Base-by-base conservation (phyloP, 1,140 invertebrate species). In the Drosophila mojavensis region DNA sequence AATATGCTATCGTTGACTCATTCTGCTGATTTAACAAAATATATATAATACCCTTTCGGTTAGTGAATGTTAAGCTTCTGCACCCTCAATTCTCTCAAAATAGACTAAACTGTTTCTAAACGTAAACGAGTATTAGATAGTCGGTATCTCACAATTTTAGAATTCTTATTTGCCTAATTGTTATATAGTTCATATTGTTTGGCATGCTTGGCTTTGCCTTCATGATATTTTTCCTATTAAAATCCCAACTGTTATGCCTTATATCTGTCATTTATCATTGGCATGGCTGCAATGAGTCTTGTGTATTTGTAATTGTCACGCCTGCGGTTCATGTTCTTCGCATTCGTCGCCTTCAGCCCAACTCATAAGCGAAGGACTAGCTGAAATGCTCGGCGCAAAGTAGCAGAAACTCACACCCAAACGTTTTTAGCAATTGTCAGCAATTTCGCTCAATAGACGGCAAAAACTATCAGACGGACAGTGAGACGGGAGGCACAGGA, bases 371-470 rank as follows among this genome's bases (percentile, higher is more conserved):
- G 36, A 39, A 39, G 11, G 5, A 47, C 4, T 15, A 47, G 43
- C 43, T 24, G 6, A 15, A 17, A n/a, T 17, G 1, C 5, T 5
- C n/a, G 2, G 26, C 11, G 10, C 15, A 47, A 60, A 20, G 33
- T 36, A 33, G 26, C 26, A 20, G 11, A 33, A 45, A 45, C 58
- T 36, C 33, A 51, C 13, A 70, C 81, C 66, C 7, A 58, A 59
- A 43, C 66, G 74, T 89, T 88, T 88, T 88, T 67, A 78, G 84
- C 84, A 88, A 88, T 88, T 88, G 84, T 88, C 84, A 88, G 84
- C 84, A 80, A 84, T 89, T 88, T 88, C 89, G 5, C 78, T 56
- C 83, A 79, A 86, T 79, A 43, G 69, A 69, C 63, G 45, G 63
- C 77, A 80, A 74, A 89, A 88, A 88, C 84, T 89, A 88, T 84